Percentiles rank a stretch among this genome's conserved stretches.
Evolutionary conservation across 2,797 vertebrate genomes (phyloP).

Genomic region (Argyrosomus regius): DNA sequence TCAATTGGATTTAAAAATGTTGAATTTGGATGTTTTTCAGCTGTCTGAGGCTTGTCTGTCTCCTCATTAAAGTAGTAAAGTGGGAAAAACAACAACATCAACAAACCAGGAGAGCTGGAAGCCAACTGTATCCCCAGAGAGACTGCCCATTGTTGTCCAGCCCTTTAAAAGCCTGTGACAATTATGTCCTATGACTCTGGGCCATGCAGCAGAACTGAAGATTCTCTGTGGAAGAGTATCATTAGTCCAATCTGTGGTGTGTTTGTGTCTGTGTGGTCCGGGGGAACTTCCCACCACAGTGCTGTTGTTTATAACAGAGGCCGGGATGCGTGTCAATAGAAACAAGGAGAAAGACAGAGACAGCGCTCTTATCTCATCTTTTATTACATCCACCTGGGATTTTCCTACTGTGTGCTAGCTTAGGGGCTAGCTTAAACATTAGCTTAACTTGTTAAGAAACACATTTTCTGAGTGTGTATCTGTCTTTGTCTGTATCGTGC

Average conservation of each 20-base stretch:
- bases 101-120: constrained; percentile 47
- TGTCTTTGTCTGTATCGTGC: background rate
- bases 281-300: constrained; percentile 33
- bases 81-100: constrained; percentile 39
- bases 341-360: constrained; percentile 14
- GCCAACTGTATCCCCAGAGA: constrained; percentile 49
- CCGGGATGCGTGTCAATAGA: constrained; percentile 21
- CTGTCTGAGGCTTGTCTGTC: background rate
- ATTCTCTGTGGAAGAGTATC: constrained; percentile 52
- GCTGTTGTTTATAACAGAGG: constrained; percentile 31
- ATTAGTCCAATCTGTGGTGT: constrained; percentile 56
- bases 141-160: constrained; percentile 38
- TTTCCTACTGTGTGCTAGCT: background rate
- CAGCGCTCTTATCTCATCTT: background rate
- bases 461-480: too few relatives aligned
- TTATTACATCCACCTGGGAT: background rate
- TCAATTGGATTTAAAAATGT: background rate
- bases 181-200: constrained; percentile 49
- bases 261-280: constrained; percentile 66
- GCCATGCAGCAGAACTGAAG: constrained; percentile 49
- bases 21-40: background rate
- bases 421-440: too few relatives aligned
- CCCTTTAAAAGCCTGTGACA: constrained; percentile 44
- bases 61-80: constrained; percentile 51
- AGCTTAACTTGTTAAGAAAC: background rate